Evolutionary conservation across 2,797 vertebrate genomes (phyloP).

Genomic region (Karalla daura): DNA sequence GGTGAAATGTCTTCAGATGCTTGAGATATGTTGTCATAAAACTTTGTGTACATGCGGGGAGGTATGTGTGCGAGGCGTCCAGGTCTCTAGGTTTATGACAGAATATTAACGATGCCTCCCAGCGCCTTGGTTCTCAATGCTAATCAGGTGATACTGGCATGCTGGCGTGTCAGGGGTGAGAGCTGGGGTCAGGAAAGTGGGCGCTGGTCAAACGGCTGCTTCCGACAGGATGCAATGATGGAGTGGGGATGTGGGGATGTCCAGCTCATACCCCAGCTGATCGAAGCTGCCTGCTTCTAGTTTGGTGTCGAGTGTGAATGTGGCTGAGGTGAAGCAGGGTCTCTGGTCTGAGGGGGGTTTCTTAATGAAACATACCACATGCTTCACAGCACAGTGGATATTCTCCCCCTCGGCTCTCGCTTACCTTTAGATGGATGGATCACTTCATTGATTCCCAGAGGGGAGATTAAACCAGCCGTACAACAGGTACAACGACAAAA

Average conservation of each 20-base stretch:
- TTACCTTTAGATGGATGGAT: not conserved
- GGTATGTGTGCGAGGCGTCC: too few relatives aligned
- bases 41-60: too few relatives aligned
- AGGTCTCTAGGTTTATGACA: too few relatives aligned
- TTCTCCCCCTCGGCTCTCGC: not conserved
- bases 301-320: not conserved
- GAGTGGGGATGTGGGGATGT: not conserved
- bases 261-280: not conserved
- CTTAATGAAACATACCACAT: constrained; percentile 43
- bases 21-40: too few relatives aligned
- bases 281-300: not conserved
- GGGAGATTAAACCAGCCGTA: too few relatives aligned
- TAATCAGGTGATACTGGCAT: not conserved
- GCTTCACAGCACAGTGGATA: constrained; percentile 21
- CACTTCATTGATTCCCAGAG: too few relatives aligned
- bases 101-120: too few relatives aligned
- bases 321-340: constrained; percentile 4
- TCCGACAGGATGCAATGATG: not conserved
- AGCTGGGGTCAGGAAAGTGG: not conserved
- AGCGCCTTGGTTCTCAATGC: too few relatives aligned
- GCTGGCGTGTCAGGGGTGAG: not conserved
- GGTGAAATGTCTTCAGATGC: too few relatives aligned
- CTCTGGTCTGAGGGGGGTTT: constrained; percentile 40
- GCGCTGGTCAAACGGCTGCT: not conserved
- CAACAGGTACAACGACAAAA: too few relatives aligned